A percentile compares a stretch with the other conserved stretches of the same genome.
These are phyloP conservation scores for Ctenopoma kingsleyae DNA, from an alignment of 2,797 vertebrate species.

Conservation along the genomic window DNA sequence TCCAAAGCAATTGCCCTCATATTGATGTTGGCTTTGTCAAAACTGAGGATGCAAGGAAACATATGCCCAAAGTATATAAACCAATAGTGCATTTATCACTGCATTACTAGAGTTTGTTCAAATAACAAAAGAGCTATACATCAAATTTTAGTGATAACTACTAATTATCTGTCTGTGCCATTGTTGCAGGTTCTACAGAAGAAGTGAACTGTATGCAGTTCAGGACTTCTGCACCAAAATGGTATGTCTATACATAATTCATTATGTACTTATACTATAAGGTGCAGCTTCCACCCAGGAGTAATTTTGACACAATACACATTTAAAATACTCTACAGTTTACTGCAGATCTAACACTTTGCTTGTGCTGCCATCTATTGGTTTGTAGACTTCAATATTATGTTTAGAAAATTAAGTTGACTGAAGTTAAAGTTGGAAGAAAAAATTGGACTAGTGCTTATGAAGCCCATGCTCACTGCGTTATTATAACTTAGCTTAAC, in stretches of 20 bases:
- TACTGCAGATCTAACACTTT: background rate
- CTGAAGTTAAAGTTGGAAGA: background rate
- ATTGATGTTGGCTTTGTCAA: background rate
- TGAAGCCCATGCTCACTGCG: background rate
- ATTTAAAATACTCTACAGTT: background rate
- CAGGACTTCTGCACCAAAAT: background rate
- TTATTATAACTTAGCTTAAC: background rate
- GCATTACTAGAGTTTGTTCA: no score
- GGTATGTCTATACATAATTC: background rate
- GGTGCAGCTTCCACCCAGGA: background rate
- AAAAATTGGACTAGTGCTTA: background rate
- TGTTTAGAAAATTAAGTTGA: background rate
- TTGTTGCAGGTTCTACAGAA: conserved; percentile 20
- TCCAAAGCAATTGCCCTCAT: no score
- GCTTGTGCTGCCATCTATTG: conserved; percentile 69
- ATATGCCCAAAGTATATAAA: background rate
- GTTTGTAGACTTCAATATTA: background rate
- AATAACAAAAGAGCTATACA: background rate
- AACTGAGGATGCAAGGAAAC: conserved; percentile 2
- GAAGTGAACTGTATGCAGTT: background rate
- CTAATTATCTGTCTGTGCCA: background rate
- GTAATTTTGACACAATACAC: no score
- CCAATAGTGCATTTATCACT: no score
- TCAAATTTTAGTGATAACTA: background rate
- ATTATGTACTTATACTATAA: background rate